Percentiles rank a stretch among this genome's conserved stretches.
These are phyloP conservation scores for Coboldia fuscipes DNA, from an alignment of 1,140 invertebrate species.

Conservation along the genomic window DNA sequence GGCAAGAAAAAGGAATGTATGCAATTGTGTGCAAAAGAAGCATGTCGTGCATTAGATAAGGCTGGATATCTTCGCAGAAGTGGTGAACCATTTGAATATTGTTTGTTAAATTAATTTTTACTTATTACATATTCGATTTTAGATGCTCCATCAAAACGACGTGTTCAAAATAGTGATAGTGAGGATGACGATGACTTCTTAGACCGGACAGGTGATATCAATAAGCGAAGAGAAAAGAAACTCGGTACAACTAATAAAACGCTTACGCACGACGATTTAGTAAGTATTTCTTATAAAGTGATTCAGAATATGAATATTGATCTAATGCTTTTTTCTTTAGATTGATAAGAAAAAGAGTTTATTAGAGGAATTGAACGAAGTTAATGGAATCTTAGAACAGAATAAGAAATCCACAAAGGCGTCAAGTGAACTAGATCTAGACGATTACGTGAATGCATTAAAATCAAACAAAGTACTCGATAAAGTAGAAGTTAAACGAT, in stretches of 20 bases:
- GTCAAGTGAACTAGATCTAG: slow-evolving; percentile 27
- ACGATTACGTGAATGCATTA: slow-evolving; percentile 50
- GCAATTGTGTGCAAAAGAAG: slow-evolving; percentile 80
- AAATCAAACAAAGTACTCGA: slow-evolving; percentile 18
- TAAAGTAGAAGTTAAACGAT: slow-evolving; percentile 24
- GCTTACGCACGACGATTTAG: slow-evolving; percentile 60
- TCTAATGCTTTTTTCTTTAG: slow-evolving; percentile 22
- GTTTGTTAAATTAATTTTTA: slow-evolving; percentile 10
- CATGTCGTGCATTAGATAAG: slow-evolving; percentile 75
- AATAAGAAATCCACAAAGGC: slow-evolving; percentile 16
- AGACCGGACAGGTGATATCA: slow-evolving; percentile 83
- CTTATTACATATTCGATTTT: neutral
- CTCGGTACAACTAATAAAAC: slow-evolving; percentile 34
- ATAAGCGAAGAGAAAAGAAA: slow-evolving; percentile 56
- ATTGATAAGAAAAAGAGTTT: slow-evolving; percentile 42
- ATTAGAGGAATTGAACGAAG: slow-evolving; percentile 28
- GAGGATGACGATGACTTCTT: slow-evolving; percentile 95
- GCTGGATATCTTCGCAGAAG: slow-evolving; percentile 52
- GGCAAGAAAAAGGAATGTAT: slow-evolving; percentile 93
- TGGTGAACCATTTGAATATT: slow-evolving; percentile 57
- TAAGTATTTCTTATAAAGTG: slow-evolving; percentile 19
- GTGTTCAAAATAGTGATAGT: slow-evolving; percentile 66
- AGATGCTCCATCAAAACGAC: slow-evolving; percentile 33
- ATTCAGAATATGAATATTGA: neutral
- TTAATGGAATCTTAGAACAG: slow-evolving; percentile 32